Evolutionary conservation across 2,888 invertebrate genomes (phyloP), one percentile per base, ranked within the genome.

Genomic region (Oscheius sp.): DNA sequence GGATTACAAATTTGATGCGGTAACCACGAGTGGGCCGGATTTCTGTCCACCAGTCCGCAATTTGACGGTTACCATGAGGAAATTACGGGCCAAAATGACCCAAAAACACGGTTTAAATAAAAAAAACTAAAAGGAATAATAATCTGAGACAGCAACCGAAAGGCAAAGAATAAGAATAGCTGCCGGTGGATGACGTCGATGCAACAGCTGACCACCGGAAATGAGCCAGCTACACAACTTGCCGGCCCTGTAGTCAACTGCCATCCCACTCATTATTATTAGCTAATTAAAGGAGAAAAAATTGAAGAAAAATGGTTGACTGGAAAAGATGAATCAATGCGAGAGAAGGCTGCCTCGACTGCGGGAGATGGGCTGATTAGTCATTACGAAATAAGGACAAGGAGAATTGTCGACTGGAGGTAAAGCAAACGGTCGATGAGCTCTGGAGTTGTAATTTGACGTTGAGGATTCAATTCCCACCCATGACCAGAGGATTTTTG

Each of bases 131-230:
- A n/a, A n/a, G n/a, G n/a, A n/a, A 35, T 29, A 56, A 23, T 6
- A n/a, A 12, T 25, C 1, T 58, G 25, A 18, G n/a, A 29, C 23
- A 25, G 27, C 29, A 13, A n/a, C n/a, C 63, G 23, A 43, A 45
- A 43, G 27, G 25, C n/a, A 43, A 45, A 45, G 12, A 45, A 18
- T 66, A 66, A 27, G 52, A 46, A 49, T 66, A 43, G 63, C 12
- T 49, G 5, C 9, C 35, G 3, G 5, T 35, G 35, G 35, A 29
- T 66, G 66, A 46, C 52, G 46, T 49, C 1, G 52, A 16, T 9
- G 43, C 66, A 66, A 66, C 66, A 66, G 66, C 66, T 66, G 66
- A 66, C 66, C 66, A 27, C 66, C 66, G 66, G 66, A 66, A 66
- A 66, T 52, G 52, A 66, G 66, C 25, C n/a, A 41, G 58, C 27